Evolutionary conservation across 2,888 invertebrate genomes (phyloP).

Genomic region (Loripinus fragilis): DNA sequence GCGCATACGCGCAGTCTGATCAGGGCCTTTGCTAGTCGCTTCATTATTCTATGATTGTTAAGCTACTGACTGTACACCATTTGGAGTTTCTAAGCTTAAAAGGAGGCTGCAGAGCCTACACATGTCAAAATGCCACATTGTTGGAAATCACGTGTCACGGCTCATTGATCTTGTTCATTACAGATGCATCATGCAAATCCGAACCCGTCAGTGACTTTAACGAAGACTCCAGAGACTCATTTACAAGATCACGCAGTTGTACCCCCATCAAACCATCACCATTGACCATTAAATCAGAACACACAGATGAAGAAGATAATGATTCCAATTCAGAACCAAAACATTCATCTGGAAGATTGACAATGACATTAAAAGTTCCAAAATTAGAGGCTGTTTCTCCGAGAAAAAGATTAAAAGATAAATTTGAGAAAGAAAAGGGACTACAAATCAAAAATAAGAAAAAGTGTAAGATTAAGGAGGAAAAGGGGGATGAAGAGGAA

Average conservation of each 20-base stretch:
- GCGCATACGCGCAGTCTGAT: too few species aligned
- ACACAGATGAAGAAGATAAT: slow-evolving; percentile 10
- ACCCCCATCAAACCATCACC: slow-evolving; percentile 56
- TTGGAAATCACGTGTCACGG: too few species aligned
- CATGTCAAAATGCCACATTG: too few species aligned
- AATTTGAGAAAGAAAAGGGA: slow-evolving; percentile 59
- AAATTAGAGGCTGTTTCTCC: slow-evolving; percentile 45
- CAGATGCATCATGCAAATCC: slow-evolving; percentile 30
- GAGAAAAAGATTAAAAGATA: slow-evolving; percentile 51
- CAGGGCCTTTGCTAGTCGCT: too few species aligned
- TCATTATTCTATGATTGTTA: too few species aligned
- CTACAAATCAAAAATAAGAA: slow-evolving; percentile 66
- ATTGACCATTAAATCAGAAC: slow-evolving; percentile 48
- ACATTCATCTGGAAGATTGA: not conserved
- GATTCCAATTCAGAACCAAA: not conserved
- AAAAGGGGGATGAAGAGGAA: slow-evolving; percentile 37
- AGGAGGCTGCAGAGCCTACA: too few species aligned
- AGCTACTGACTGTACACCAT: too few species aligned
- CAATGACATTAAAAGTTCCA: slow-evolving; percentile 37
- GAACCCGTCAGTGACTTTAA: slow-evolving; percentile 55
- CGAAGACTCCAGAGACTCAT: slow-evolving; percentile 58
- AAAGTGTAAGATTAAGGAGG: slow-evolving; percentile 72
- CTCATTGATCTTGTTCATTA: not conserved
- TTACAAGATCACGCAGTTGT: slow-evolving; percentile 33
- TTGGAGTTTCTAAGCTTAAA: too few species aligned